A percentile compares a stretch with the other conserved stretches of the same genome.
These are phyloP conservation scores for Turdus rufiventris DNA, from an alignment of 2,113 vertebrate species.

Conservation along the genomic window DNA sequence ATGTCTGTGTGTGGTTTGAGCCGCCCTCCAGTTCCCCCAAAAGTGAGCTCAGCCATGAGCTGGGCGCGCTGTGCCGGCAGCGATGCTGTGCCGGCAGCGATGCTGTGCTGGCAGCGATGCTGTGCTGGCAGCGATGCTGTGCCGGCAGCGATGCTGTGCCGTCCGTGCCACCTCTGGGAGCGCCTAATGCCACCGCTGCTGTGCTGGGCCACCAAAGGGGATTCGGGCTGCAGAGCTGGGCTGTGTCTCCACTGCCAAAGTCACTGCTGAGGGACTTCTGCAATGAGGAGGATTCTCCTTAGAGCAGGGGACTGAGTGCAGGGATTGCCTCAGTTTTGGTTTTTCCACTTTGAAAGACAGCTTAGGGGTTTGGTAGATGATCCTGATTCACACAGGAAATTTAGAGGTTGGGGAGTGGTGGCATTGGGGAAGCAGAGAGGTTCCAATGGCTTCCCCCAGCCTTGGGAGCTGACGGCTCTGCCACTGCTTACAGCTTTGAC, in stretches of 20 bases:
- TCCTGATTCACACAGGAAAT: background rate
- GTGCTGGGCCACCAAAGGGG: rapidly evolving
- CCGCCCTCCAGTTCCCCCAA: background rate
- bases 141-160: background rate
- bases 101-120: too few species aligned
- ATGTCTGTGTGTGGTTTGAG: background rate
- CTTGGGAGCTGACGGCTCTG: rapidly evolving
- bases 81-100: background rate
- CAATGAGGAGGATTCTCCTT: background rate
- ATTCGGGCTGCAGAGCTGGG: background rate
- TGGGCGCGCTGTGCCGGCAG: background rate
- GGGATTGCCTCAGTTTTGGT: background rate
- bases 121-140: too few species aligned
- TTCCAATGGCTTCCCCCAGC: background rate
- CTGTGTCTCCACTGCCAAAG: background rate
- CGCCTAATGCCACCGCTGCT: background rate
- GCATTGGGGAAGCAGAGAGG: background rate
- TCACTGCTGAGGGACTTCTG: background rate
- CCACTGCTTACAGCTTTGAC: background rate
- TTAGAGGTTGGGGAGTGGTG: background rate
- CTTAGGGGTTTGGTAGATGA: too few species aligned
- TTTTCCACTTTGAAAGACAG: background rate
- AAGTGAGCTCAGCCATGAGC: background rate
- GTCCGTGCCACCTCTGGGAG: background rate
- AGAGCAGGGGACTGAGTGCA: background rate